phyloP scores from a whole-genome alignment of 2,113 vertebrate species.

The Macroglossus sobrinus region DNA sequence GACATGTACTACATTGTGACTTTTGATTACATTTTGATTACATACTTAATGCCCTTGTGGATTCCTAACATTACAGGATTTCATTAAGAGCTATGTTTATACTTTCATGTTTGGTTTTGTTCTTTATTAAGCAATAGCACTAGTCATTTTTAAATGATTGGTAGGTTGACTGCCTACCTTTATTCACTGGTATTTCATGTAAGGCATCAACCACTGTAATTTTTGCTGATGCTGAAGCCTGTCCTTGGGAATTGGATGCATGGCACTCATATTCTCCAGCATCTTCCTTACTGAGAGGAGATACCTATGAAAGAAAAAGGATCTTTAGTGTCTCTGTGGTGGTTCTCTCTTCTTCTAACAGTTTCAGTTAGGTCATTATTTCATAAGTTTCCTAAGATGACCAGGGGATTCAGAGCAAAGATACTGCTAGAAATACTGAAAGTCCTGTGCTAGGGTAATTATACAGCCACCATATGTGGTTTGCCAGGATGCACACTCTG shows the following conservation, averaged over 20 bases:
- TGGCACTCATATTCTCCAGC: conserved; percentile 93
- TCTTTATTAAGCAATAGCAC: neutral
- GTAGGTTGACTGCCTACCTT: conserved; percentile 79
- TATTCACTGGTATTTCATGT: conserved; percentile 85
- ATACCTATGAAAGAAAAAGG: conserved; percentile 83
- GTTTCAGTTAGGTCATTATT: neutral
- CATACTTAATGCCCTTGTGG: neutral
- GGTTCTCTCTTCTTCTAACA: neutral
- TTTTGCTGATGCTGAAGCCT: conserved; percentile 87
- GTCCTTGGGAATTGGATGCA: conserved; percentile 89
- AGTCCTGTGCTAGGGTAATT: neutral
- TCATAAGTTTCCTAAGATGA: neutral
- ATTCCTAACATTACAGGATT: neutral
- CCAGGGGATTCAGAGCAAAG: neutral
- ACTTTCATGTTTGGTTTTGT: neutral
- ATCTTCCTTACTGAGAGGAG: conserved; percentile 90
- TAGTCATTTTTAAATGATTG: neutral
- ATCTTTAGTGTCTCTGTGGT: neutral
- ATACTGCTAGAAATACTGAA: neutral
- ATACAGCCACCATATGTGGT: neutral
- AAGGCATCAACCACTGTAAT: conserved; percentile 88
- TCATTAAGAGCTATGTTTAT: neutral
- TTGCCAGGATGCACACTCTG: neutral
- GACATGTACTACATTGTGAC: too few species aligned
- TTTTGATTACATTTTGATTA: neutral